Conservation (phyloP, 2,888 invertebrate species). For the Netelia inedita region DNA sequence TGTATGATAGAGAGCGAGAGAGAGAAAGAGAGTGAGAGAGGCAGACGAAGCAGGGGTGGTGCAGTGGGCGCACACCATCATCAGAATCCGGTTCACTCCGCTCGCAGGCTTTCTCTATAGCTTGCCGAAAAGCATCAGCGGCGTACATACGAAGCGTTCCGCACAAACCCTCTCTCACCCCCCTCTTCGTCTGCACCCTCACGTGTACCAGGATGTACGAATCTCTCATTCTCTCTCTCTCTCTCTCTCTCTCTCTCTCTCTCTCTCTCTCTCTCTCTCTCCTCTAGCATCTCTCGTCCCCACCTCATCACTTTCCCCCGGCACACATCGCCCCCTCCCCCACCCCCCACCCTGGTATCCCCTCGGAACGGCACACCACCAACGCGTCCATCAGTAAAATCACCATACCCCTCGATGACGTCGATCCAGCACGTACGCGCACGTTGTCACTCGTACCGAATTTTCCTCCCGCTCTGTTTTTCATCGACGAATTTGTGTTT, state of each 20-base stretch:
- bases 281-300: slow-evolving; percentile 35
- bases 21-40: slow-evolving; percentile 23
- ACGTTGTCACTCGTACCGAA: slow-evolving; percentile 58
- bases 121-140: slow-evolving; percentile 72
- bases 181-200: slow-evolving; percentile 59
- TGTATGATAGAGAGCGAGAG: slow-evolving; percentile 33
- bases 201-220: slow-evolving; percentile 49
- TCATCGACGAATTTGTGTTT: not conserved
- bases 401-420: slow-evolving; percentile 72
- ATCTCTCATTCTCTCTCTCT: slow-evolving; percentile 14
- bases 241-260: slow-evolving; percentile 1
- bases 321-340: slow-evolving; percentile 40
- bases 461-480: slow-evolving; percentile 42
- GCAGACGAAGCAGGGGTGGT: slow-evolving; percentile 30
- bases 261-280: slow-evolving; percentile 9
- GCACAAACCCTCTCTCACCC: slow-evolving; percentile 70
- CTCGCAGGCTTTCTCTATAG: slow-evolving; percentile 26
- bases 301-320: slow-evolving; percentile 52
- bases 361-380: slow-evolving; percentile 46
- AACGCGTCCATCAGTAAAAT: slow-evolving; percentile 69
- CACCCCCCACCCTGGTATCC: slow-evolving; percentile 29
- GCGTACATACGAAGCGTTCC: slow-evolving; percentile 72
- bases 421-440: slow-evolving; percentile 59
- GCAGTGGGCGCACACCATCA: slow-evolving; percentile 47
- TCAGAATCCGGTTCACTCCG: slow-evolving; percentile 61